Percentiles rank a stretch among this genome's conserved stretches.
phyloP scores from a whole-genome alignment of 1,140 invertebrate genomes.

The Hormaphis cornu region DNA sequence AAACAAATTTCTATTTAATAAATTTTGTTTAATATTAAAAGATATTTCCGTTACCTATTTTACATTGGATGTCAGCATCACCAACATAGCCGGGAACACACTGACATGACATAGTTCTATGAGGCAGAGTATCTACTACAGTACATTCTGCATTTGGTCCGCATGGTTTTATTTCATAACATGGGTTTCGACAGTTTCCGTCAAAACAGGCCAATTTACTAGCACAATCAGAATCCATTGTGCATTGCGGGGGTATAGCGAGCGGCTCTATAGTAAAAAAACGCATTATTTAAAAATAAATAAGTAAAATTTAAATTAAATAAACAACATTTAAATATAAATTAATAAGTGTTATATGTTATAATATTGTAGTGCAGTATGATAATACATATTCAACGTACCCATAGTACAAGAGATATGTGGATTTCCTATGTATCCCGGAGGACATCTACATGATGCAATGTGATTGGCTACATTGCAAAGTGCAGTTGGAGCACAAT shows the following conservation, averaged over 20 bases:
- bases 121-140: conserved; percentile 72
- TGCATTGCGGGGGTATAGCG: conserved; percentile 55
- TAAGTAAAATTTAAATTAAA: neutral
- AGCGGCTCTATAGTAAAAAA: conserved; percentile 41
- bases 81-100: conserved; percentile 71
- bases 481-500: conserved; percentile 56
- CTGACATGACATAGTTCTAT: conserved; percentile 77
- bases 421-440: conserved; percentile 72
- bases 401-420: conserved; percentile 53
- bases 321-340: neutral
- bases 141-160: conserved; percentile 66
- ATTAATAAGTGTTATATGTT: neutral
- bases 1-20: neutral
- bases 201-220: conserved; percentile 73
- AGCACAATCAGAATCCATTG: conserved; percentile 71
- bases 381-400: conserved; percentile 43
- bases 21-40: neutral
- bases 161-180: conserved; percentile 66
- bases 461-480: conserved; percentile 69
- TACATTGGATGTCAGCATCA: conserved; percentile 72
- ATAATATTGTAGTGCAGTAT: neutral
- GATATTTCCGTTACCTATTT: conserved; percentile 50
- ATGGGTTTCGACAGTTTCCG: conserved; percentile 72
- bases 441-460: conserved; percentile 68
- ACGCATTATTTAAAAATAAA: neutral